A percentile compares a stretch with the other conserved stretches of the same genome.
Conservation (phyloP, 2,888 invertebrate genomes). For the Poecilobothrus nobilitatus region DNA sequence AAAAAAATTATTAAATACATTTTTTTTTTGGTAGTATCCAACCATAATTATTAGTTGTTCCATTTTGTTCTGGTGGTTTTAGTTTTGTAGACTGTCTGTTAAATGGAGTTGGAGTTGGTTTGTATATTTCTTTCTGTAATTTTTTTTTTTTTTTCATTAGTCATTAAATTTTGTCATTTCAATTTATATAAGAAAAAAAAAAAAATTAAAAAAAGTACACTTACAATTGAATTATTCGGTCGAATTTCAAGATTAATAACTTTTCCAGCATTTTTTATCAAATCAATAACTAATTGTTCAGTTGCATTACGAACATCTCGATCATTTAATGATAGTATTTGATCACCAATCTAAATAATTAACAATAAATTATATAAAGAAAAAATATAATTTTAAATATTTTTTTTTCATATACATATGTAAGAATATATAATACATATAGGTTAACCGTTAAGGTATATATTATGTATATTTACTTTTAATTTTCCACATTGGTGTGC, state of each 20-base stretch:
- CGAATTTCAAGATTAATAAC: slow-evolving; percentile 87
- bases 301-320: slow-evolving; percentile 81
- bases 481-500: slow-evolving; percentile 83
- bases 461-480: slow-evolving; percentile 55
- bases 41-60: slow-evolving; percentile 27
- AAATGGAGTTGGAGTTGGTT: background rate
- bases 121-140: background rate
- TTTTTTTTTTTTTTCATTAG: no score
- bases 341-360: slow-evolving; percentile 36
- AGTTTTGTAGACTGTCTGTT: background rate
- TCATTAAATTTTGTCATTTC: no score
- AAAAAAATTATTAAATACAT: slow-evolving; percentile 20
- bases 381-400: background rate
- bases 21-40: slow-evolving; percentile 28
- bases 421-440: no score
- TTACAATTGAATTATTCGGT: slow-evolving; percentile 22
- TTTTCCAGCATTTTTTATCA: slow-evolving; percentile 83
- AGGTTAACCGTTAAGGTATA: background rate
- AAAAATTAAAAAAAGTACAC: background rate
- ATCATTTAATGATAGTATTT: slow-evolving; percentile 71
- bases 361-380: slow-evolving; percentile 10
- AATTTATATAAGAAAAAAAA: slow-evolving; percentile 18
- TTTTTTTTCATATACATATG: background rate
- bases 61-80: slow-evolving; percentile 22
- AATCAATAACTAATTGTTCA: slow-evolving; percentile 89